Percentiles rank a stretch among this genome's conserved stretches.
Evolutionary conservation across 1,140 invertebrate species (phyloP).

Genomic region (Leucophenga varia): DNA sequence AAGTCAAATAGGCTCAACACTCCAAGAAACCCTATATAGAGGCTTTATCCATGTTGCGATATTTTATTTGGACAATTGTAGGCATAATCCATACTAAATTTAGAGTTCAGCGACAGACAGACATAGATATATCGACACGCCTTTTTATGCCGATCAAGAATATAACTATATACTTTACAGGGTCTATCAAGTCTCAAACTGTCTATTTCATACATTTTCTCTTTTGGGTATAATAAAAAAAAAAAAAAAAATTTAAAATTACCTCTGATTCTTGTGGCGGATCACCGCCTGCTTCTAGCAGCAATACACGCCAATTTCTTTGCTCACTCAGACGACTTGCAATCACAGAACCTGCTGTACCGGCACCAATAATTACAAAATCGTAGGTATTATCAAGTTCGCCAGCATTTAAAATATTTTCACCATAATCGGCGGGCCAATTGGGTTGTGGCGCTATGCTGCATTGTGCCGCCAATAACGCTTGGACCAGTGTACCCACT

Average conservation of each 20-base stretch:
- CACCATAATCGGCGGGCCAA: constrained; percentile 60
- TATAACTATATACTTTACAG: no score
- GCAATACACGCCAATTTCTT: constrained; percentile 59
- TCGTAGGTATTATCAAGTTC: constrained; percentile 57
- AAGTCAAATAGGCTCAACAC: no score
- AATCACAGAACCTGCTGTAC: constrained; percentile 66
- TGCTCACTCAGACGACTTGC: constrained; percentile 62
- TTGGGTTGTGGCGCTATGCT: constrained; percentile 58
- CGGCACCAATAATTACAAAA: constrained; percentile 63
- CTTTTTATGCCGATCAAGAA: neutral
- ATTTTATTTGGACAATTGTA: no score
- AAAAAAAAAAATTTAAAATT: constrained; percentile 12
- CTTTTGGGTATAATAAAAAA: no score
- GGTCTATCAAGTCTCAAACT: neutral
- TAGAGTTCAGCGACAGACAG: no score
- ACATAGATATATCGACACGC: no score
- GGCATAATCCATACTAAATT: no score
- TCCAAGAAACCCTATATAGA: neutral
- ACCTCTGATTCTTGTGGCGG: constrained; percentile 59
- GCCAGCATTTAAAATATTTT: constrained; percentile 53
- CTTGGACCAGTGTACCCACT: constrained; percentile 60
- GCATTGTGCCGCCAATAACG: constrained; percentile 61
- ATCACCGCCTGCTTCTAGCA: constrained; percentile 66
- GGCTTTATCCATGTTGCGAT: no score
- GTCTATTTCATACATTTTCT: neutral